These are phyloP conservation scores for Cryptus armator DNA, from an alignment of 2,888 invertebrate genomes.

Conservation along the genomic window DNA sequence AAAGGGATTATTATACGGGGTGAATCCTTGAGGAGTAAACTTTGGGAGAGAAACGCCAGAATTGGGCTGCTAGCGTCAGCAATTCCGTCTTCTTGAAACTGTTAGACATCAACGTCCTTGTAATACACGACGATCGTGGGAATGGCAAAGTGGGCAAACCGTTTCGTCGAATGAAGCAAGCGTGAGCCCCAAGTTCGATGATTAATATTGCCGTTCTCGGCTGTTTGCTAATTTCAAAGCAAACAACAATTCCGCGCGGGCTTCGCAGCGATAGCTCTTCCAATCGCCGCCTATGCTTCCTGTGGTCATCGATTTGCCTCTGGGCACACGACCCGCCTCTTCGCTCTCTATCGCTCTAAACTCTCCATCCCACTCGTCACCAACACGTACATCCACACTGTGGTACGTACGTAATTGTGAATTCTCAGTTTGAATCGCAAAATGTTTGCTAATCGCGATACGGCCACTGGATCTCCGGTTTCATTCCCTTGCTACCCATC, in stretches of 20 bases:
- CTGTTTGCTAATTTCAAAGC: constrained; percentile 57
- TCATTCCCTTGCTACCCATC: constrained; percentile 2
- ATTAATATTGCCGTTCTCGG: constrained; percentile 59
- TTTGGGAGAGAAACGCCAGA: no score
- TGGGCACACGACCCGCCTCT: not conserved
- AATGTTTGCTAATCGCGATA: constrained; percentile 55
- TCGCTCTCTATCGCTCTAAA: not conserved
- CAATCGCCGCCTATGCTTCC: constrained; percentile 52
- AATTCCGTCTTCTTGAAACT: not conserved
- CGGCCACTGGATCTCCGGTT: constrained; percentile 29
- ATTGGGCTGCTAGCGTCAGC: no score
- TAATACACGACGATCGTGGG: not conserved
- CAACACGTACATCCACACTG: not conserved
- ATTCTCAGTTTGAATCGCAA: constrained; percentile 64
- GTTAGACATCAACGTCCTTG: no score
- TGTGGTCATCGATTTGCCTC: constrained; percentile 60
- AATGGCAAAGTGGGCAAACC: constrained; percentile 12
- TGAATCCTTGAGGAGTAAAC: no score
- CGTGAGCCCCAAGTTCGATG: constrained; percentile 38
- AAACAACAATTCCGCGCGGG: constrained; percentile 54
- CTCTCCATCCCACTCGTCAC: not conserved
- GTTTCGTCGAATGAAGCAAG: constrained; percentile 13
- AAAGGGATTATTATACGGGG: no score
- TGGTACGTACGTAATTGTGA: constrained; percentile 15
- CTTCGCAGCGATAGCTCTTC: constrained; percentile 40